phyloP scores from a whole-genome alignment of 2,797 vertebrate genomes.

The Syndactyla subalaris region DNA sequence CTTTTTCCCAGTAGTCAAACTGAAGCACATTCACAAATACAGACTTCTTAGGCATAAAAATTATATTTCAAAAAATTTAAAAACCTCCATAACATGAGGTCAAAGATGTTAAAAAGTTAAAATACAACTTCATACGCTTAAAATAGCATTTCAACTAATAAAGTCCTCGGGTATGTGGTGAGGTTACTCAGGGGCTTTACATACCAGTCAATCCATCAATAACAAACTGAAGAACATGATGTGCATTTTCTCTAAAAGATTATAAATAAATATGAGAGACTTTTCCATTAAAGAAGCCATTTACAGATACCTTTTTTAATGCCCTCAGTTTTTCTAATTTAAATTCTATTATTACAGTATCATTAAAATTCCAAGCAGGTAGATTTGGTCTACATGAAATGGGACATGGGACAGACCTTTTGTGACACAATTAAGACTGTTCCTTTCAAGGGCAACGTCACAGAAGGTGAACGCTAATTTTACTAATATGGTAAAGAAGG shows the following conservation, averaged over 20 bases:
- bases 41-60: not conserved
- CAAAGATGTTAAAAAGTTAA: not conserved
- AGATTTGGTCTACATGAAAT: constrained; percentile 22
- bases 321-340: constrained; percentile 46
- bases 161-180: not conserved
- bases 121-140: not conserved
- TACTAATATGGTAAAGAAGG: constrained; percentile 30
- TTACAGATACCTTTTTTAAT: constrained; percentile 41
- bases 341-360: constrained; percentile 45
- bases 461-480: constrained; percentile 52
- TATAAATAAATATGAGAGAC: constrained; percentile 35
- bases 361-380: constrained; percentile 62
- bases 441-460: constrained; percentile 29
- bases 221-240: constrained; percentile 20
- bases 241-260: not conserved
- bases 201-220: not conserved
- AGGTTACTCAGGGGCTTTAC: not conserved
- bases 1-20: not conserved
- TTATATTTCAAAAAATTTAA: not conserved
- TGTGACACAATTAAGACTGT: constrained; percentile 43
- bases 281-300: constrained; percentile 29
- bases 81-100: not conserved
- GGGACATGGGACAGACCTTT: not conserved
- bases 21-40: not conserved
- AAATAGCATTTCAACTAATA: not conserved